Conservation (phyloP, 1,140 invertebrate genomes). For the Bombyx mandarina region DNA sequence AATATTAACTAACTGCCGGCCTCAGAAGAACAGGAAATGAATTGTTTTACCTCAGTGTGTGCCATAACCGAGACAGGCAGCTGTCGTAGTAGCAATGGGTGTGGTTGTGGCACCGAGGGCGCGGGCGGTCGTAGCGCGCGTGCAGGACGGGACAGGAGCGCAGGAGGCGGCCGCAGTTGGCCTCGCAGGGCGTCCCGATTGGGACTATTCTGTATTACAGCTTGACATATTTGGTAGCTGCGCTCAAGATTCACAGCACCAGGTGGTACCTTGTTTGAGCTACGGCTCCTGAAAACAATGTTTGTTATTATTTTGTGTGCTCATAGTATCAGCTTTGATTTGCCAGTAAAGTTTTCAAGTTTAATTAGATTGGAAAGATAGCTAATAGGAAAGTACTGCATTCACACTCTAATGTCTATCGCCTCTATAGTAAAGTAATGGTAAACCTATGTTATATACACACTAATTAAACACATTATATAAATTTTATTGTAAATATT, state of each 20-base stretch:
- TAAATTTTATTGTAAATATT: no score
- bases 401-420: no score
- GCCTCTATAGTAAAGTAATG: no score
- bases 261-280: conserved; percentile 80
- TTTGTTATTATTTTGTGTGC: no score
- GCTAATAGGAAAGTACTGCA: no score
- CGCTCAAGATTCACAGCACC: conserved; percentile 92
- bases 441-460: no score
- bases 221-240: conserved; percentile 96
- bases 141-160: conserved; percentile 71
- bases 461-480: no score
- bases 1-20: no score
- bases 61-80: conserved; percentile 74
- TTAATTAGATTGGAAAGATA: not conserved
- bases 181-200: conserved; percentile 89
- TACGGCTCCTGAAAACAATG: conserved; percentile 46
- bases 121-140: conserved; percentile 28
- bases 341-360: conserved; percentile 1
- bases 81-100: conserved; percentile 66
- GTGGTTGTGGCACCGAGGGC: conserved; percentile 36
- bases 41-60: conserved; percentile 43
- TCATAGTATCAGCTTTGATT: no score
- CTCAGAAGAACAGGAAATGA: no score
- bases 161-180: conserved; percentile 86
- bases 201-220: conserved; percentile 92